Evolutionary conservation across 1,140 invertebrate genomes (phyloP).

Genomic region (Aphidius gifuensis): DNA sequence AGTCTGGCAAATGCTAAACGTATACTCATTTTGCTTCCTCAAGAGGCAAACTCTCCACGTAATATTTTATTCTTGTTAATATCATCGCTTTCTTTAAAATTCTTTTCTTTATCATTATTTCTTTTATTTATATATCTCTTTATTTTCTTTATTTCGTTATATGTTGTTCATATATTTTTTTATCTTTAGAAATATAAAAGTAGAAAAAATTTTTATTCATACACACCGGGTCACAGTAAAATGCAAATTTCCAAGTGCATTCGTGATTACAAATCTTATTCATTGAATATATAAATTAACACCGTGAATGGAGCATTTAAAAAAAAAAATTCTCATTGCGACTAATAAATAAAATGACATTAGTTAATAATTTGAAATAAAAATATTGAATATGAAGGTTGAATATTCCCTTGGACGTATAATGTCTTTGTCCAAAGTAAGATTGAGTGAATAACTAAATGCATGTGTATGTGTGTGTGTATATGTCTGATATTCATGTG

Average conservation of each 20-base stretch:
- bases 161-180: neutral
- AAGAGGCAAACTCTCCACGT: conserved; percentile 6
- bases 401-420: too few relatives aligned
- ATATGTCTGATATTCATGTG: too few relatives aligned
- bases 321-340: conserved; percentile 1
- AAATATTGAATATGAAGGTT: too few relatives aligned
- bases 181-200: conserved; percentile 1
- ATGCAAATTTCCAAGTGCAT: conserved; percentile 6
- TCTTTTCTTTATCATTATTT: neutral
- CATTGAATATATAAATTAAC: conserved; percentile 4
- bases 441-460: too few relatives aligned
- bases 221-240: conserved; percentile 9
- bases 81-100: conserved; percentile 6
- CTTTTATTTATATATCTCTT: neutral
- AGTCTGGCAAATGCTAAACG: conserved; percentile 5
- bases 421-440: too few relatives aligned
- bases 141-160: neutral
- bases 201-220: conserved; percentile 11
- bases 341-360: conserved; percentile 10
- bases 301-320: conserved; percentile 1
- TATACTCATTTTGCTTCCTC: conserved; percentile 5
- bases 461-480: too few relatives aligned
- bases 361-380: neutral
- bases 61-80: conserved; percentile 14
- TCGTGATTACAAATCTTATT: neutral